Percentiles rank a stretch among this genome's conserved stretches.
These are phyloP conservation scores for Apis florea DNA, from an alignment of 1,140 invertebrate species.

Conservation along the genomic window DNA sequence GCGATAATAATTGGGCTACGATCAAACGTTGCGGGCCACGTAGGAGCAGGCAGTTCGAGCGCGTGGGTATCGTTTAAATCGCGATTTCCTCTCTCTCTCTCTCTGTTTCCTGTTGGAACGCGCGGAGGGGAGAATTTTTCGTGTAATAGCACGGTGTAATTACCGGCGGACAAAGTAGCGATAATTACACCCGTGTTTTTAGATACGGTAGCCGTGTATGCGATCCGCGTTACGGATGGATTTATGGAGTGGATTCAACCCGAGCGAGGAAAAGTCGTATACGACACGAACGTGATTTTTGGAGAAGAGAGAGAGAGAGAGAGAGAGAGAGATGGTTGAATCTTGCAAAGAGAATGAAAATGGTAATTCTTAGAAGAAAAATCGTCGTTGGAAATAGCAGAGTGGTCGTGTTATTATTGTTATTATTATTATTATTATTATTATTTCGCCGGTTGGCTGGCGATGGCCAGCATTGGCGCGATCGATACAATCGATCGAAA, in stretches of 20 bases:
- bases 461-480: conserved; percentile 5
- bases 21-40: neutral
- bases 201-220: conserved; percentile 35
- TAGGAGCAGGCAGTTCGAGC: neutral
- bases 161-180: conserved; percentile 46
- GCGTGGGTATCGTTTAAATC: conserved; percentile 44
- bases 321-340: no score
- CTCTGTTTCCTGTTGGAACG: conserved; percentile 23
- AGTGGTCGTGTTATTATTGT: no score
- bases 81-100: conserved; percentile 34
- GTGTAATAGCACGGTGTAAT: conserved; percentile 45
- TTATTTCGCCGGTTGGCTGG: neutral
- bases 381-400: no score
- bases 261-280: neutral
- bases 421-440: no score
- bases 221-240: conserved; percentile 29
- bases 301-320: no score
- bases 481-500: conserved; percentile 51
- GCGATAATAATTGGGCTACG: conserved; percentile 14
- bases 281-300: no score
- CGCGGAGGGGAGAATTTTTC: conserved; percentile 24
- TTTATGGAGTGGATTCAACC: conserved; percentile 21
- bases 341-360: no score
- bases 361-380: no score
- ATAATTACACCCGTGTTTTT: conserved; percentile 39